Evolutionary conservation across 2,888 invertebrate genomes (phyloP).

Genomic region (Drosophila rubida): DNA sequence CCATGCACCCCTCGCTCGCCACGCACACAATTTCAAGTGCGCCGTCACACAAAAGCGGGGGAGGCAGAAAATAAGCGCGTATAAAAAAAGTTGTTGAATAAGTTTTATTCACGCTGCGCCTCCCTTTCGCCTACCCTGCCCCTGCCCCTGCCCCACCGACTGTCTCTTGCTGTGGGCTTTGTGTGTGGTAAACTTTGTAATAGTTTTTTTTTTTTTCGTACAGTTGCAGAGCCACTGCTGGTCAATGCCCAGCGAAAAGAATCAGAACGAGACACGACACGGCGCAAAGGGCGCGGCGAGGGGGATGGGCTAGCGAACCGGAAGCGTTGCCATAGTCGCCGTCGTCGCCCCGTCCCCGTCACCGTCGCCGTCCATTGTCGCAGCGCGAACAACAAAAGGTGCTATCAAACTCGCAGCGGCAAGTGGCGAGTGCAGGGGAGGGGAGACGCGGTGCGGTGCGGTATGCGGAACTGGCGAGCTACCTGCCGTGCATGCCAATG

Average conservation of each 20-base stretch:
- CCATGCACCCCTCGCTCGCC: neutral
- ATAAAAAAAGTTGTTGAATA: constrained; percentile 57
- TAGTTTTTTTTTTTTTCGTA: constrained; percentile 13
- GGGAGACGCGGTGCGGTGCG: constrained; percentile 7
- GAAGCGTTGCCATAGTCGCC: constrained; percentile 63
- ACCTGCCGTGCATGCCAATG: constrained; percentile 66
- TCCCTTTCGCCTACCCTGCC: neutral
- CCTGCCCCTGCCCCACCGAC: neutral
- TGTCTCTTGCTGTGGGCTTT: neutral
- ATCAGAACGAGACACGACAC: constrained; percentile 1
- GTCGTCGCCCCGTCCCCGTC: constrained; percentile 5
- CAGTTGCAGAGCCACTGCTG: constrained; percentile 12
- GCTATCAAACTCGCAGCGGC: constrained; percentile 15
- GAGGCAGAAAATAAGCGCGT: neutral
- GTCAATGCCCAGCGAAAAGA: constrained; percentile 24
- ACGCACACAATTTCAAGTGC: constrained; percentile 34
- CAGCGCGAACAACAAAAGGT: constrained; percentile 48
- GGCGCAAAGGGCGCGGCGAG: neutral
- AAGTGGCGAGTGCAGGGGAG: neutral
- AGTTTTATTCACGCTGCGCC: constrained; percentile 45
- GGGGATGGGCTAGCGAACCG: constrained; percentile 33
- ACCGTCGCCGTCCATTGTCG: constrained; percentile 34
- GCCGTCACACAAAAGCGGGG: constrained; percentile 1
- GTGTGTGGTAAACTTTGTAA: constrained; percentile 13
- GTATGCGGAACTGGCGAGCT: constrained; percentile 36